These are phyloP conservation scores for Lordiphosa mommai DNA, from an alignment of 1,140 invertebrate species.

Conservation along the genomic window DNA sequence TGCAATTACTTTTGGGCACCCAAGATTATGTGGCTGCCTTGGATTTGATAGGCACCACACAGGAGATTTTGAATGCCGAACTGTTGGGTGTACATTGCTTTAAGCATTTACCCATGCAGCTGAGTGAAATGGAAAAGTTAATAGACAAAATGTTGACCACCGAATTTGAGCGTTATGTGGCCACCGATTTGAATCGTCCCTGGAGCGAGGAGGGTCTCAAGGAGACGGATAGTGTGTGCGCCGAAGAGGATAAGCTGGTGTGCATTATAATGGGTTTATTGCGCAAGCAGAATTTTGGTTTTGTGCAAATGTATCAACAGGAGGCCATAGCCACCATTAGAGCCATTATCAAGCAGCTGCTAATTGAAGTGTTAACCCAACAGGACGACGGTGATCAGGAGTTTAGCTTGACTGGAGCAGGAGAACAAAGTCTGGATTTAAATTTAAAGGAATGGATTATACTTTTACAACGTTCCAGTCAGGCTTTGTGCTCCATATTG, in stretches of 20 bases:
- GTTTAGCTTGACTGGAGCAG: conserved; percentile 84
- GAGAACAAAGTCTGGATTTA: conserved; percentile 84
- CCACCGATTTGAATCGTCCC: conserved; percentile 94
- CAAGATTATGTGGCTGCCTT: conserved; percentile 98
- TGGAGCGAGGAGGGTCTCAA: conserved; percentile 82
- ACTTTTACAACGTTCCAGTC: conserved; percentile 88
- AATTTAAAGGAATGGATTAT: conserved; percentile 89
- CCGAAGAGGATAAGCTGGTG: conserved; percentile 91
- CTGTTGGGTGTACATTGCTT: conserved; percentile 95
- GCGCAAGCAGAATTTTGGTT: conserved; percentile 91
- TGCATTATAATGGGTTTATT: conserved; percentile 94
- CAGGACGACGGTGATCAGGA: conserved; percentile 82
- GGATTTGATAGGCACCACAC: conserved; percentile 96
- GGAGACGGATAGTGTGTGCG: conserved; percentile 83
- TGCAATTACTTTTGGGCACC: conserved; percentile 95
- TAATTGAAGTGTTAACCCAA: conserved; percentile 87
- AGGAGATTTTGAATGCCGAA: conserved; percentile 95
- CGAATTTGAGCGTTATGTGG: conserved; percentile 96
- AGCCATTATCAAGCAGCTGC: conserved; percentile 92
- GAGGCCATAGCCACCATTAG: conserved; percentile 94
- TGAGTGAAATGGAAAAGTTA: conserved; percentile 97
- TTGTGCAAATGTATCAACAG: conserved; percentile 93
- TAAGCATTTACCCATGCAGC: conserved; percentile 95
- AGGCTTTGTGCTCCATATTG: conserved; percentile 83
- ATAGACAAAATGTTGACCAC: conserved; percentile 98